Conservation (phyloP, 2,888 invertebrate species). For the Cynaeus angustus region DNA sequence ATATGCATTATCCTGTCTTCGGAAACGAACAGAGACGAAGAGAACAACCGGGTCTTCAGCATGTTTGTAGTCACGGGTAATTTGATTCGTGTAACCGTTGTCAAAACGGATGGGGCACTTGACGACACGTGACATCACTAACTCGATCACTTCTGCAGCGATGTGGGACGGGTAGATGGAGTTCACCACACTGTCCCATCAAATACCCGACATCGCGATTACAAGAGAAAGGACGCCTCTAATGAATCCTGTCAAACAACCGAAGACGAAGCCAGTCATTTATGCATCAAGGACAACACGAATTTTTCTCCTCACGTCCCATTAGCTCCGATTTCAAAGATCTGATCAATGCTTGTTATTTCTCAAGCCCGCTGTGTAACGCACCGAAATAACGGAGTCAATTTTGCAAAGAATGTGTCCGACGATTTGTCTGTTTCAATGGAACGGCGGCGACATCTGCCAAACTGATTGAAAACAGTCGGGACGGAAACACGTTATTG, state of each 20-base stretch:
- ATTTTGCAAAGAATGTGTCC: slow-evolving; percentile 48
- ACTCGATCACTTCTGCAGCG: slow-evolving; percentile 60
- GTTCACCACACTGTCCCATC: slow-evolving; percentile 49
- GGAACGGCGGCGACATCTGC: slow-evolving; percentile 51
- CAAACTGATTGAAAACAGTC: slow-evolving; percentile 53
- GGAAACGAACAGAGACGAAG: slow-evolving; percentile 30
- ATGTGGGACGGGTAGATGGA: slow-evolving; percentile 45
- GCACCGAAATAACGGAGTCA: slow-evolving; percentile 47
- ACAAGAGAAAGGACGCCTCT: slow-evolving; percentile 34
- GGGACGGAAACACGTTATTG: slow-evolving; percentile 49
- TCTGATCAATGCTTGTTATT: slow-evolving; percentile 48
- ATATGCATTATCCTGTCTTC: slow-evolving; percentile 23
- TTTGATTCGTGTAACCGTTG: slow-evolving; percentile 68
- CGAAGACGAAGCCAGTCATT: no score
- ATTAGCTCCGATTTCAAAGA: slow-evolving; percentile 38
- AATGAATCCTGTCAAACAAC: slow-evolving; percentile 37
- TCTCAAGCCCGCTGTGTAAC: slow-evolving; percentile 46
- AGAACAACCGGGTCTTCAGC: slow-evolving; percentile 42
- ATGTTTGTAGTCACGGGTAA: slow-evolving; percentile 63
- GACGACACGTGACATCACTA: slow-evolving; percentile 68
- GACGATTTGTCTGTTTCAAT: slow-evolving; percentile 52
- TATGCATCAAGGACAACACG: no score
- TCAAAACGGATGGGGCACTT: slow-evolving; percentile 67
- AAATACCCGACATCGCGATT: slow-evolving; percentile 42
- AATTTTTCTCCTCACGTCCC: not conserved